phyloP scores from a whole-genome alignment of 2,113 vertebrate genomes.

The Suncus etruscus region DNA sequence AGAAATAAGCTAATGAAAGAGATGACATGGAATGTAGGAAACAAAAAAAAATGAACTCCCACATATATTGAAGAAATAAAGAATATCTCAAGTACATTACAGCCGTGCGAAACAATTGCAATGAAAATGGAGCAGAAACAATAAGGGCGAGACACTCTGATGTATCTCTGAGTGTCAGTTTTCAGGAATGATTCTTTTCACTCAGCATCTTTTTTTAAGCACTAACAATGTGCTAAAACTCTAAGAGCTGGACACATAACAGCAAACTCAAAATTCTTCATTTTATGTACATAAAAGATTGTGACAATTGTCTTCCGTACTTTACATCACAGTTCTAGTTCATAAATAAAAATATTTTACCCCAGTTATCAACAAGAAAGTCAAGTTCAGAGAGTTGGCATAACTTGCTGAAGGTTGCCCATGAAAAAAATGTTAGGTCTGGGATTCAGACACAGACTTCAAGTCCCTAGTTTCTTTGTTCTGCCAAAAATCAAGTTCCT shows the following conservation, averaged over 20 bases:
- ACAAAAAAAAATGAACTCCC: neutral
- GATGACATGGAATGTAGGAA: neutral
- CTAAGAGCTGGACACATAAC: neutral
- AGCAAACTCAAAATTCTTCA: neutral
- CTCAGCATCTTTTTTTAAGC: constrained; percentile 15
- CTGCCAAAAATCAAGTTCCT: constrained; percentile 30
- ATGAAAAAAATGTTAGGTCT: constrained; percentile 1
- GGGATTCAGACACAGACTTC: neutral
- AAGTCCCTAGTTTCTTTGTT: constrained; percentile 26
- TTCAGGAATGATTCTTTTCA: neutral
- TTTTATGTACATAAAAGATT: constrained; percentile 22
- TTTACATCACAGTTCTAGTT: neutral
- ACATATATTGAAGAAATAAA: constrained; percentile 22
- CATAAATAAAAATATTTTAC: neutral
- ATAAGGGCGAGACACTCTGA: neutral
- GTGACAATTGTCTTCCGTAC: constrained; percentile 17
- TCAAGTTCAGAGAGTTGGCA: neutral
- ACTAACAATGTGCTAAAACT: neutral
- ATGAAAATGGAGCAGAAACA: neutral
- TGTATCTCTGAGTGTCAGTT: neutral
- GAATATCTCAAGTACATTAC: neutral
- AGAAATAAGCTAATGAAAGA: neutral
- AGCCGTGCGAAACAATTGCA: neutral
- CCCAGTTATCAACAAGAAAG: neutral
- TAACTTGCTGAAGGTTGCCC: neutral